These are phyloP conservation scores for Cheilosia vernalis DNA, from an alignment of 2,888 invertebrate species.

Conservation along the genomic window DNA sequence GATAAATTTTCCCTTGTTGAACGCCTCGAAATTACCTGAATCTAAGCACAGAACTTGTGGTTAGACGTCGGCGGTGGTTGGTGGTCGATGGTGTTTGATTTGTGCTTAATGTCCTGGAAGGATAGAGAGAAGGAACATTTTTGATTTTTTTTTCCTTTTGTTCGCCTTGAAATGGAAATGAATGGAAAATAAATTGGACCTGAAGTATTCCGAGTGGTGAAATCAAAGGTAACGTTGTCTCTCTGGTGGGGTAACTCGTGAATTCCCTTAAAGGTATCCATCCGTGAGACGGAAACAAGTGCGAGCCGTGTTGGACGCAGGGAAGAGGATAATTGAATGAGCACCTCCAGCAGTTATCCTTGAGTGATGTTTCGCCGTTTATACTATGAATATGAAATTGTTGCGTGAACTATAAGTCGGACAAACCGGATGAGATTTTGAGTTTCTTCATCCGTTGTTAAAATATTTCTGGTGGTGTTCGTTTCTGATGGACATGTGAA, in stretches of 20 bases:
- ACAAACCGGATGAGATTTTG: no score
- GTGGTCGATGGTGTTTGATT: slow-evolving; percentile 52
- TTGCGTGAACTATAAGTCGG: background rate
- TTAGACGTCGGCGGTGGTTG: slow-evolving; percentile 2
- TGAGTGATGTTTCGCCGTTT: background rate
- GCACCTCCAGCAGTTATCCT: background rate
- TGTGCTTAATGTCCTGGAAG: slow-evolving; percentile 65
- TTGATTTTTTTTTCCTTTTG: slow-evolving; percentile 11
- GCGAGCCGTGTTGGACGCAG: background rate
- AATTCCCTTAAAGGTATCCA: slow-evolving; percentile 40
- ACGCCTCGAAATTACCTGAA: slow-evolving; percentile 44
- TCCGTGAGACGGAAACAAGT: slow-evolving; percentile 15
- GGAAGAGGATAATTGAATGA: slow-evolving; percentile 20
- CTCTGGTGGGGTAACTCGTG: slow-evolving; percentile 4
- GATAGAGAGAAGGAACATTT: slow-evolving; percentile 31
- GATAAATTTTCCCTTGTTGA: slow-evolving; percentile 59
- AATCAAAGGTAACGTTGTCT: slow-evolving; percentile 27
- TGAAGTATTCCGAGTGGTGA: slow-evolving; percentile 36
- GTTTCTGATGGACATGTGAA: no score
- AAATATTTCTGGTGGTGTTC: no score
- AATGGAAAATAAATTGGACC: slow-evolving; percentile 60
- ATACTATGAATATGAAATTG: background rate
- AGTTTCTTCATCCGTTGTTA: no score
- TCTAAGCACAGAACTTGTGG: slow-evolving; percentile 6
- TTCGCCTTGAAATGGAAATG: slow-evolving; percentile 39